A percentile compares a stretch with the other conserved stretches of the same genome.
phyloP scores from a whole-genome alignment of 2,797 vertebrate species.

The Pangasius djambal region DNA sequence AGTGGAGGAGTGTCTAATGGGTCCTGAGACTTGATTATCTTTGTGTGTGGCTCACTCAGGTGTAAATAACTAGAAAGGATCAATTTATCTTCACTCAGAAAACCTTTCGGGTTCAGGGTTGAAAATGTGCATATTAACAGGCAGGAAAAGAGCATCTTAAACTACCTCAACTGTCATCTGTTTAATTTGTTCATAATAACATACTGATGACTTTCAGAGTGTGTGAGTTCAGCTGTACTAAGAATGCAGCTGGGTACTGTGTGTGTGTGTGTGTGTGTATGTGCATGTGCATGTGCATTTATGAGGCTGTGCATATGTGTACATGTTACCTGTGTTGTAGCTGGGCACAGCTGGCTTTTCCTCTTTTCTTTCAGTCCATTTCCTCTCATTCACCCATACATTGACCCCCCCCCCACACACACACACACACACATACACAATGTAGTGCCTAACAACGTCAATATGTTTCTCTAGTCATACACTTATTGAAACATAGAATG shows the following conservation, averaged over 20 bases:
- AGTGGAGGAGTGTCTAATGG: slow-evolving; percentile 41
- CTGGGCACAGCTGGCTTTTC: slow-evolving; percentile 50
- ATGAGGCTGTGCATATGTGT: not conserved
- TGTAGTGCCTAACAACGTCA: not conserved
- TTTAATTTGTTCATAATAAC: not conserved
- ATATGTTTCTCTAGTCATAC: not conserved
- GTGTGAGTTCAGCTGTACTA: slow-evolving; percentile 16
- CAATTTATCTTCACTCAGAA: slow-evolving; percentile 42
- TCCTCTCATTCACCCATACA: slow-evolving; percentile 44
- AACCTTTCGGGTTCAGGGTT: slow-evolving; percentile 12
- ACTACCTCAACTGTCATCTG: not conserved
- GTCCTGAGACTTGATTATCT: slow-evolving; percentile 46
- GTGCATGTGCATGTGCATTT: slow-evolving; percentile 12
- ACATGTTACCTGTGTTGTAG: not conserved
- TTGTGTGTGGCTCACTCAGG: slow-evolving; percentile 34
- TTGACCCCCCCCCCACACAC: not conserved
- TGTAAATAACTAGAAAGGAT: slow-evolving; percentile 42
- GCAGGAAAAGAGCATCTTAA: not conserved
- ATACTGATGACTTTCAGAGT: not conserved
- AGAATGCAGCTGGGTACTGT: slow-evolving; percentile 24
- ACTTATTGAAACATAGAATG: not conserved
- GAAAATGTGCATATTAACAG: slow-evolving; percentile 21
- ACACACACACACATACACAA: not conserved
- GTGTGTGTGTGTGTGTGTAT: slow-evolving; percentile 10
- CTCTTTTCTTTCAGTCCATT: slow-evolving; percentile 46